Percentiles rank a stretch among this genome's conserved stretches.
Conservation (phyloP, 2,113 vertebrate species). For the Nymphicus hollandicus region DNA sequence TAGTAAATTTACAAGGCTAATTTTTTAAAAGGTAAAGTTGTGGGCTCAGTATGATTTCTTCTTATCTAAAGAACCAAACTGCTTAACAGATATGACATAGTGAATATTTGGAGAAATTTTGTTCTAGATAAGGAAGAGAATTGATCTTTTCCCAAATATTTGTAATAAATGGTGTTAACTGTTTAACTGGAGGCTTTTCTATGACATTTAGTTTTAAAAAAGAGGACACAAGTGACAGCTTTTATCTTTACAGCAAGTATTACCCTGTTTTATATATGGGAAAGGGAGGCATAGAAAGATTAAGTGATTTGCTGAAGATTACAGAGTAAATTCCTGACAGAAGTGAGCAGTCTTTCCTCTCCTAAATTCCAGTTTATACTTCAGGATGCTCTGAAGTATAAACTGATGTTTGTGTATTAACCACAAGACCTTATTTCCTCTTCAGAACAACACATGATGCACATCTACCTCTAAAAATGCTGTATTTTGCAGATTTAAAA, state of each 20-base stretch:
- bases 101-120: background rate
- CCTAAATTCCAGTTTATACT: background rate
- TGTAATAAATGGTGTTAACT: background rate
- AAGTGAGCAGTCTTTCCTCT: background rate
- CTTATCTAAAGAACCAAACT: background rate
- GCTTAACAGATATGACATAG: background rate
- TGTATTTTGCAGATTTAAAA: background rate
- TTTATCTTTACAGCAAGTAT: background rate
- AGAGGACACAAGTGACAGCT: background rate
- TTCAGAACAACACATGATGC: background rate
- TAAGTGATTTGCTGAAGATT: slow-evolving; percentile 7
- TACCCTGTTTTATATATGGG: background rate
- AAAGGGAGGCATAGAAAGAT: background rate
- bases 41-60: background rate
- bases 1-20: background rate
- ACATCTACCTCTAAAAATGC: background rate
- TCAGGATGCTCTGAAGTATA: background rate
- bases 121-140: background rate
- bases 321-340: background rate
- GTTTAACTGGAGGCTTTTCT: background rate
- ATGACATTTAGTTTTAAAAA: background rate
- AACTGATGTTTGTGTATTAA: background rate
- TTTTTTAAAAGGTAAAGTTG: background rate
- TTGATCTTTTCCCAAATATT: background rate
- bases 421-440: background rate